Conservation (phyloP, 2,888 invertebrate species). For the Pristionchus exspectatus region DNA sequence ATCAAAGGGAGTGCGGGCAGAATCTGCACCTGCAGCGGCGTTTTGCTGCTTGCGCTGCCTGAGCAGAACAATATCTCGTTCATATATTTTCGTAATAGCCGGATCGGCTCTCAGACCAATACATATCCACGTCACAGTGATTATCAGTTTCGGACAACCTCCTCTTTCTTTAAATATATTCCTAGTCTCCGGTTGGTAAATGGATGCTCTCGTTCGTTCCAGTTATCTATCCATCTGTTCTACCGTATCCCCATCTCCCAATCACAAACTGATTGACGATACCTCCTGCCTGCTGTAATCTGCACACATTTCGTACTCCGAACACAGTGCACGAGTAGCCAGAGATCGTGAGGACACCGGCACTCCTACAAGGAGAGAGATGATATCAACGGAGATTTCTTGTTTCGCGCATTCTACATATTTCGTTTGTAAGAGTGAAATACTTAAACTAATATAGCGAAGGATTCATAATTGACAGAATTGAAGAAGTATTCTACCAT, state of each 20-base stretch:
- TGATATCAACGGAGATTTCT: neutral
- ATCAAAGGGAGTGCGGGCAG: slow-evolving; percentile 64
- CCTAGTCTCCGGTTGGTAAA: too few species aligned
- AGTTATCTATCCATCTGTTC: too few species aligned
- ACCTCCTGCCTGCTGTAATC: slow-evolving; percentile 54
- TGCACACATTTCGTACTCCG: slow-evolving; percentile 74
- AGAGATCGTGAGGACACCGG: slow-evolving; percentile 71
- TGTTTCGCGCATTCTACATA: neutral
- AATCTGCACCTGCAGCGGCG: slow-evolving; percentile 63
- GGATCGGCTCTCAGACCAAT: too few species aligned
- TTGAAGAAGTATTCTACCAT: neutral
- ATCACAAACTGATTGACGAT: neutral
- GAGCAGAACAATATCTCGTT: neutral
- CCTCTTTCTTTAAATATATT: too few species aligned
- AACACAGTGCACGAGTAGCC: slow-evolving; percentile 76
- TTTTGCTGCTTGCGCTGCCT: slow-evolving; percentile 17
- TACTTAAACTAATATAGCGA: neutral
- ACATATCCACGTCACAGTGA: too few species aligned
- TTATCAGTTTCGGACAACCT: too few species aligned
- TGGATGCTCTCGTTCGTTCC: too few species aligned
- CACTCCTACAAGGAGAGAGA: slow-evolving; percentile 59
- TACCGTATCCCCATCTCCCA: neutral
- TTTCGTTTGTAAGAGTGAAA: neutral
- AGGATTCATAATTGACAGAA: too few species aligned
- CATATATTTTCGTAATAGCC: too few species aligned